phyloP scores from a whole-genome alignment of 2,888 invertebrate genomes.

The Herminia tarsipennalis region DNA sequence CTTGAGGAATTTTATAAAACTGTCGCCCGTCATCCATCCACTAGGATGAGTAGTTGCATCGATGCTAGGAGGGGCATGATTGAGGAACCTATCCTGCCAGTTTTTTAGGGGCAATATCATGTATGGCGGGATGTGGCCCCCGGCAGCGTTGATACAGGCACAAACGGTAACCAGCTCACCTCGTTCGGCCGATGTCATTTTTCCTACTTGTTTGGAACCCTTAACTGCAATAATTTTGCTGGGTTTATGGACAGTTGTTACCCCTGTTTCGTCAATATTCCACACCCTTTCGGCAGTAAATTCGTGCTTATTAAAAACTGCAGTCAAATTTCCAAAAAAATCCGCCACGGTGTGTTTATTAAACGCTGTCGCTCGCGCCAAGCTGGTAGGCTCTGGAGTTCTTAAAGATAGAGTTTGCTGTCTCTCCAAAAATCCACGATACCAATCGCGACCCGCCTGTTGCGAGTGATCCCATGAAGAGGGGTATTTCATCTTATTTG shows the following conservation, averaged over 20 bases:
- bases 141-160: too few relatives aligned
- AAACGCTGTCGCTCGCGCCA: conserved; percentile 9
- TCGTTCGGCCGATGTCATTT: neutral
- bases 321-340: neutral
- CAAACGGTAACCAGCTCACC: too few relatives aligned
- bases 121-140: too few relatives aligned
- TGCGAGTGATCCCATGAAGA: neutral
- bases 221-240: conserved; percentile 7
- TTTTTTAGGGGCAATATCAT: too few relatives aligned
- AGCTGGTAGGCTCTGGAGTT: neutral
- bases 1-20: too few relatives aligned
- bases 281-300: neutral
- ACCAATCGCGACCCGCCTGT: neutral
- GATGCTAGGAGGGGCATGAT: too few relatives aligned
- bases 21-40: too few relatives aligned
- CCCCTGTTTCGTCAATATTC: neutral
- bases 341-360: conserved; percentile 9
- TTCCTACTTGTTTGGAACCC: conserved; percentile 2
- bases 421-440: neutral
- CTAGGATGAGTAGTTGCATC: too few relatives aligned
- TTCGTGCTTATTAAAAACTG: neutral
- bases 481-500: too few relatives aligned
- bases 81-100: too few relatives aligned
- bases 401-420: neutral
- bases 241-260: conserved; percentile 9